These are phyloP conservation scores for Nomada lathburiana DNA, from an alignment of 2,888 invertebrate genomes.

Conservation along the genomic window DNA sequence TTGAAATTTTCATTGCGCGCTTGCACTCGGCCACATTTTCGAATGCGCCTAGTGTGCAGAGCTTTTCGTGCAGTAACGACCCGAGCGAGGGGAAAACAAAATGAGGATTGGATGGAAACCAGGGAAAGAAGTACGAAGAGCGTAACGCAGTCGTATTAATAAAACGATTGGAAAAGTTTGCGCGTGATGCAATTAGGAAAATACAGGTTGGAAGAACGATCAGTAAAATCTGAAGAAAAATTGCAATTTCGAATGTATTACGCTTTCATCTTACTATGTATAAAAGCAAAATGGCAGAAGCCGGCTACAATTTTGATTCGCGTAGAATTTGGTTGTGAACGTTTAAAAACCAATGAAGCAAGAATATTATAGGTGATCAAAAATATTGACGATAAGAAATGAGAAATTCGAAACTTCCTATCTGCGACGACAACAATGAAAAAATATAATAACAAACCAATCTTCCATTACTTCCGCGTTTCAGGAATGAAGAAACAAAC, in stretches of 20 bases:
- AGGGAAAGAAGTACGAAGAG: background rate
- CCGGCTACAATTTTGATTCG: too few species aligned
- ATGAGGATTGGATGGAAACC: background rate
- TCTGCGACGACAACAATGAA: too few species aligned
- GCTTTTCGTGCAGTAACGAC: background rate
- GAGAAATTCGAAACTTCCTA: too few species aligned
- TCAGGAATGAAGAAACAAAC: background rate
- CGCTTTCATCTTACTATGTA: background rate
- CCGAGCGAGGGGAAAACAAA: background rate
- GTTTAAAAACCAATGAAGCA: too few species aligned
- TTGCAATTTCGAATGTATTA: background rate
- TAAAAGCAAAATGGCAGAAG: too few species aligned
- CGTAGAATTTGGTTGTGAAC: too few species aligned
- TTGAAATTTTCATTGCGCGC: constrained; percentile 52
- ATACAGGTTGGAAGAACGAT: background rate
- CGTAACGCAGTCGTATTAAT: constrained; percentile 15
- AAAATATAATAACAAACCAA: too few species aligned
- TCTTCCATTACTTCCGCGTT: too few species aligned
- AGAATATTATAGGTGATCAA: too few species aligned
- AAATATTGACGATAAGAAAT: too few species aligned
- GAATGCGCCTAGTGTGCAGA: background rate
- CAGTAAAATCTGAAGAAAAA: background rate
- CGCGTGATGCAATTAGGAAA: constrained; percentile 25
- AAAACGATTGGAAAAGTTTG: constrained; percentile 12
- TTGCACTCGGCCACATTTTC: constrained; percentile 23